Base-by-base conservation (phyloP, 2,888 invertebrate species). In the Perithous albicinctus region DNA sequence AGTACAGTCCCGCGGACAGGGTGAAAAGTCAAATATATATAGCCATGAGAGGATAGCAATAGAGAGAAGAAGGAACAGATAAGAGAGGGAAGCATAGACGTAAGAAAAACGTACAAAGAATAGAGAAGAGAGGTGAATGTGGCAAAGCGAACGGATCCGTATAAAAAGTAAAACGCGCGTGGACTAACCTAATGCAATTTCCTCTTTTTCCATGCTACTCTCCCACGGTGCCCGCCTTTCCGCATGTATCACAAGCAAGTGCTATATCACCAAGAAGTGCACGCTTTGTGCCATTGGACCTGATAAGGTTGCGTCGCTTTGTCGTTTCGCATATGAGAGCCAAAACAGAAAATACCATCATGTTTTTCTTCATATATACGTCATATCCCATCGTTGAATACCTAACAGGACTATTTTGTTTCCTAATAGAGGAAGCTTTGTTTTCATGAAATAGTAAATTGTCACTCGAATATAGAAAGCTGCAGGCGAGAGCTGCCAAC, bases 171-270 rank as follows among this genome's bases (percentile, higher is more conserved):
- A 54, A 63, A 77, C 46, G 48, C 59, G 66, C 54, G 46, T 69
- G 69, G 77, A 75, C 78, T 61, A 82, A 72, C 66, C 73, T 85
- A 80, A 85, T 81, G 80, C 82, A 84, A 86, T 87, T 86, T 86
- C 76, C 79, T 77, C 43, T 67, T 69, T 59, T 79, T 78, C 72
- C 32, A 23, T 78, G 46, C 48, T 66, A 10, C 61, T 46, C 46
- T 15, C 10, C 12, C 29, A 18, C 35, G 18, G 29, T 12, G 63
- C 35, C 26, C 20, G 23, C 26, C 15, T n/a, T 23, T 32, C 51
- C 67, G 74, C 56, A 79, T 51, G 66, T 73, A 63, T 70, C 80
- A 59, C 48, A 56, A 46, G 35, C 78, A 82, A 76, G 66, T 51
- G 70, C 46, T 83, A 83, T 80, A 84, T 80, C 70, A 20, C 76